A percentile compares a stretch with the other conserved stretches of the same genome.
Evolutionary conservation across 2,113 vertebrate species (phyloP).

Genomic region (Perca fluviatilis): DNA sequence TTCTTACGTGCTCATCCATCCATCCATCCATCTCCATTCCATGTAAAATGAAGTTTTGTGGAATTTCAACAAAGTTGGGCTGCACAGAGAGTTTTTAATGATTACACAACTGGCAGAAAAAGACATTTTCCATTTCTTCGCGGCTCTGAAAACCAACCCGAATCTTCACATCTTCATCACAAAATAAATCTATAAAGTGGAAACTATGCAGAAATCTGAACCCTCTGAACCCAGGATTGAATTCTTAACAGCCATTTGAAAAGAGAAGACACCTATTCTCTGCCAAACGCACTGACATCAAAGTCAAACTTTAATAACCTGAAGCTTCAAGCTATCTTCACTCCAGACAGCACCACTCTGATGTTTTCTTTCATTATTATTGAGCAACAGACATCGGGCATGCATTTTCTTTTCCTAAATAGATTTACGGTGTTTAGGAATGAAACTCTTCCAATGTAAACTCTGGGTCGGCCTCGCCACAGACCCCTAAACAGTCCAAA

Average conservation of each 20-base stretch:
- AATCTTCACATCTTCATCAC: background rate
- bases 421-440: conserved; percentile 58
- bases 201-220: conserved; percentile 3
- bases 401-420: conserved; percentile 63
- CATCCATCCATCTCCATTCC: no score
- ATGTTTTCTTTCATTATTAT: conserved; percentile 27
- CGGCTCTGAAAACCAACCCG: background rate
- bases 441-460: conserved; percentile 45
- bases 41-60: background rate
- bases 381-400: conserved; percentile 45
- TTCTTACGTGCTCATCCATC: no score
- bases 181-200: background rate
- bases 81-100: background rate
- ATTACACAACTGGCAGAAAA: background rate
- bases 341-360: background rate
- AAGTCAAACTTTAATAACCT: background rate
- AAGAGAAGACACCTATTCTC: conserved; percentile 6
- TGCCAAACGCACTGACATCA: conserved; percentile 7
- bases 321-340: background rate
- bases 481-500: conserved; percentile 44
- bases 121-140: background rate
- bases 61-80: background rate
- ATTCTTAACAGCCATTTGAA: background rate
- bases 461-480: conserved; percentile 17
- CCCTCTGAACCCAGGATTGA: background rate